Base-by-base conservation (phyloP, 2,797 vertebrate genomes). In the Apogon talboti region DNA sequence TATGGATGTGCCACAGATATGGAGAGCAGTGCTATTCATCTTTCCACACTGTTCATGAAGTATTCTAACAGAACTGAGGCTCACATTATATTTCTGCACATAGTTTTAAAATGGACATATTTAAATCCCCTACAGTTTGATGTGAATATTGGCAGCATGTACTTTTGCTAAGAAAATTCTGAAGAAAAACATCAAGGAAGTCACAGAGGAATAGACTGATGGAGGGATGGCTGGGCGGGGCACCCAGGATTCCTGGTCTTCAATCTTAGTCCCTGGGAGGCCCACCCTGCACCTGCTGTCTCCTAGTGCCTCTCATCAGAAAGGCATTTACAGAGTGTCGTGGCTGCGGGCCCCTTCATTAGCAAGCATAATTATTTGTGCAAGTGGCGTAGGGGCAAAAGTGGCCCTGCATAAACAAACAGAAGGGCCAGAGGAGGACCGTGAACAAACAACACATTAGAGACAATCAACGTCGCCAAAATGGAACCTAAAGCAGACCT, bases 331-430 rank as follows among this genome's bases (percentile, higher is more conserved):
- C 92, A 87, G 92, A 95, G 95, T 76, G 87, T 81, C 24, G 87
- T 97, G 96, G 96, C 98, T 98, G 96, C 95, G 87, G 97, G 98
- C 96, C 85, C 96, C 96, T 96, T 98, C 98, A 99, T 99, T 99
- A 99, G 96, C 92, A 84, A 96, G 95, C 90, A 96, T 98, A 98
- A 99, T 95, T 95, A 94, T 99, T 99, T 98, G 90, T 91, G 97
- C 97, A 96, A 98, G 96, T 95, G 95, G 95, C 94, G 95, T 85
- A 96, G 94, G 96, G 96, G 97, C 96, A 96, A 91, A 96, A 96
- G 96, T 96, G 96, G 95, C 96, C 96, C 97, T 93, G 95, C 96
- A 96, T 98, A 99, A 98, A 98, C 96, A 98, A 98, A 98, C 96
- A 97, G 94, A 92, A 93, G 94, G 94, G 93, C 95, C 92, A 70